phyloP scores from a whole-genome alignment of 2,888 invertebrate genomes.

The Myathropa florea region DNA sequence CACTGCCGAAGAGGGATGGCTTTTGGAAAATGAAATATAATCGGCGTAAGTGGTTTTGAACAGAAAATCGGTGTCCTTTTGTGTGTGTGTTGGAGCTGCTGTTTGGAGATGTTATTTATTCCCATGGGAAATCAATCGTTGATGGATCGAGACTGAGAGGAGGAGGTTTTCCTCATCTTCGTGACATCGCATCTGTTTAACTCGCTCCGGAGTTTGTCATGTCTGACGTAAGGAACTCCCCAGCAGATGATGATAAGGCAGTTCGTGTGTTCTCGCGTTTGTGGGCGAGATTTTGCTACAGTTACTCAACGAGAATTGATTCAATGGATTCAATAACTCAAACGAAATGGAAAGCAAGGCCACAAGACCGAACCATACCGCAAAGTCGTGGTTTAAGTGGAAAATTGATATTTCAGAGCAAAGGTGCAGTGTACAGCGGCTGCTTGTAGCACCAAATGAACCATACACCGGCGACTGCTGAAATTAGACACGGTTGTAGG shows the following conservation, averaged over 20 bases:
- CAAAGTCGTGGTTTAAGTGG: too few species aligned
- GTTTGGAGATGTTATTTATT: background rate
- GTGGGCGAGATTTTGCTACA: background rate
- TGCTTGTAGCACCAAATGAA: too few species aligned
- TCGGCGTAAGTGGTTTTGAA: conserved; percentile 6
- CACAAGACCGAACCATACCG: too few species aligned
- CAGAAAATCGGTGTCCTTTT: background rate
- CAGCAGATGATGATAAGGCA: background rate
- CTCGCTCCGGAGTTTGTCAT: background rate
- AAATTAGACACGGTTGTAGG: too few species aligned
- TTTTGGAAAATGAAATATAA: conserved; percentile 17
- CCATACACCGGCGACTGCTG: too few species aligned
- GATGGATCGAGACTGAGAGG: too few species aligned
- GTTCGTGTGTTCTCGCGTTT: background rate
- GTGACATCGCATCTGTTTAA: background rate
- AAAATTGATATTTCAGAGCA: too few species aligned
- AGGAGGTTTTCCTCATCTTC: background rate
- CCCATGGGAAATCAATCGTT: background rate
- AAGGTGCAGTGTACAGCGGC: too few species aligned
- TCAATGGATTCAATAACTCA: background rate
- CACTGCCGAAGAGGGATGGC: background rate
- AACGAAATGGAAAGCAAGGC: too few species aligned
- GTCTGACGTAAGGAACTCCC: background rate
- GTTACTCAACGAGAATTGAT: too few species aligned
- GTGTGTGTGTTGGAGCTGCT: background rate